A percentile compares a stretch with the other conserved stretches of the same genome.
phyloP scores from a whole-genome alignment of 2,797 vertebrate species.

The Chloroceryle amazona region DNA sequence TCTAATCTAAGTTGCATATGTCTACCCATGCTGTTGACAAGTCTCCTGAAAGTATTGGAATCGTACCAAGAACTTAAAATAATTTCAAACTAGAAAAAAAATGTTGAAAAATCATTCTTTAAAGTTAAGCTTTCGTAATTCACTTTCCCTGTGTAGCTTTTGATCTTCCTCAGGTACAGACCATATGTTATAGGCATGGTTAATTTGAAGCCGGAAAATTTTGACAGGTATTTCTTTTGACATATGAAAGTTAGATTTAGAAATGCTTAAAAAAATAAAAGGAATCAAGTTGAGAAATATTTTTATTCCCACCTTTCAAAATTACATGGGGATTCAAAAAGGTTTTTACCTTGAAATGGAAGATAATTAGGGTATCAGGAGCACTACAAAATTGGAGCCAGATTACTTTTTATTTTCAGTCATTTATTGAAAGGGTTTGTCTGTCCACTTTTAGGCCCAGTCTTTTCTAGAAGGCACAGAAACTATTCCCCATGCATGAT shows the following conservation, averaged over 20 bases:
- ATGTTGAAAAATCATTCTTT: neutral
- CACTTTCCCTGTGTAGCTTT: neutral
- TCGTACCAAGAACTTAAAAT: conserved; percentile 30
- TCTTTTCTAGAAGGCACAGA: neutral
- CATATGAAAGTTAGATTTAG: neutral
- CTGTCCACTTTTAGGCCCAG: neutral
- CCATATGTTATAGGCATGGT: neutral
- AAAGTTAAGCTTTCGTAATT: neutral
- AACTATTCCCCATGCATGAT: neutral
- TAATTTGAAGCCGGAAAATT: neutral
- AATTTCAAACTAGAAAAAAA: neutral
- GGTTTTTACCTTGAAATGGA: neutral
- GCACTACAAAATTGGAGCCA: neutral
- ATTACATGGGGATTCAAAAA: neutral
- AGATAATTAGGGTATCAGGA: neutral
- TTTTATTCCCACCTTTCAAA: neutral
- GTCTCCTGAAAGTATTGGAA: conserved; percentile 8
- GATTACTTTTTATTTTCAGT: neutral
- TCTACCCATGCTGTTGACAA: conserved; percentile 30
- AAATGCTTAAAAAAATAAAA: neutral
- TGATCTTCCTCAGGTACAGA: neutral
- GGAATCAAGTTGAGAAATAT: neutral
- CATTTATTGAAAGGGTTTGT: neutral
- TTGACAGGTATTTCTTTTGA: neutral
- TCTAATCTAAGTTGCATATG: neutral